Conservation (phyloP, 2,888 invertebrate genomes). For the Zygogramma bicolorata region DNA sequence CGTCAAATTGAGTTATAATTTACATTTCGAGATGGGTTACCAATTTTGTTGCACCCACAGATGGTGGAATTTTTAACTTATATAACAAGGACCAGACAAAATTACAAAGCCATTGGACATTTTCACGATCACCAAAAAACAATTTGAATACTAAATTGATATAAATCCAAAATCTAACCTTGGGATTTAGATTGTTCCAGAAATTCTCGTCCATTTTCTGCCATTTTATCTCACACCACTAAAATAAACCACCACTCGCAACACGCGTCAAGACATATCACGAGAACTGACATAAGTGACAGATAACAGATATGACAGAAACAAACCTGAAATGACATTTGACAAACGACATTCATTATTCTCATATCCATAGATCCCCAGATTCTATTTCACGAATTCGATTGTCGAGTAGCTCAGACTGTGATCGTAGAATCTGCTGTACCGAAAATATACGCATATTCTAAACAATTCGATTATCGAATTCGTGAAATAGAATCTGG, state of each 20-base stretch:
- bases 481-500: too few relatives aligned
- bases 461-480: too few relatives aligned
- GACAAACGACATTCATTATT: too few relatives aligned
- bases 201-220: constrained; percentile 66
- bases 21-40: constrained; percentile 19
- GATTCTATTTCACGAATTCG: too few relatives aligned
- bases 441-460: too few relatives aligned
- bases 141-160: constrained; percentile 19
- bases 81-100: constrained; percentile 59
- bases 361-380: too few relatives aligned
- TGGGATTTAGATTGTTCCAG: constrained; percentile 63
- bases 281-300: constrained; percentile 32
- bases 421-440: too few relatives aligned
- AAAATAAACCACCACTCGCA: constrained; percentile 43
- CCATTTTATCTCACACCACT: constrained; percentile 61
- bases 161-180: constrained; percentile 59
- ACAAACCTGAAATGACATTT: too few relatives aligned
- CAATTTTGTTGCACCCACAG: constrained; percentile 60
- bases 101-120: constrained; percentile 38
- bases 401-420: too few relatives aligned
- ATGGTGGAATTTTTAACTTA: constrained; percentile 64
- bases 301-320: constrained; percentile 8
- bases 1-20: constrained; percentile 27
- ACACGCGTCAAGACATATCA: constrained; percentile 49
- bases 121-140: constrained; percentile 5